A percentile compares a stretch with the other conserved stretches of the same genome.
These are phyloP conservation scores for Calameuta filiformis DNA, from an alignment of 2,888 invertebrate genomes.

Conservation along the genomic window DNA sequence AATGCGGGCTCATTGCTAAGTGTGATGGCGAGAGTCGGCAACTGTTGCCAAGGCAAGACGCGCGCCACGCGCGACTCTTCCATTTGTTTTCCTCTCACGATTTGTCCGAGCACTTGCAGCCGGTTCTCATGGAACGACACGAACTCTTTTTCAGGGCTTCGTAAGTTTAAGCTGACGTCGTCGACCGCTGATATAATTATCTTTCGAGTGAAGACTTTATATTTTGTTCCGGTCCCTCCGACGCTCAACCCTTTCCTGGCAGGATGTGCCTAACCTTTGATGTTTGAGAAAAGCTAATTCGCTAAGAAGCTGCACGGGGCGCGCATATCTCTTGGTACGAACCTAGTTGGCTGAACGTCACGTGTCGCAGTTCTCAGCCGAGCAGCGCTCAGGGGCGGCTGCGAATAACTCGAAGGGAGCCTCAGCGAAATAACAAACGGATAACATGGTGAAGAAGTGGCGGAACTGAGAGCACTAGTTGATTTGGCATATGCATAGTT, in stretches of 20 bases:
- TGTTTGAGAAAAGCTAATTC: constrained; percentile 44
- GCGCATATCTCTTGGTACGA: too few species aligned
- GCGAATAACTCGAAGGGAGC: too few species aligned
- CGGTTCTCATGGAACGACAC: too few species aligned
- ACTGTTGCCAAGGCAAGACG: constrained; percentile 14
- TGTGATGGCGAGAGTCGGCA: constrained; percentile 38
- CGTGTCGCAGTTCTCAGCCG: too few species aligned
- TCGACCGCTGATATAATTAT: constrained; percentile 14
- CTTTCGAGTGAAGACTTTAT: constrained; percentile 25
- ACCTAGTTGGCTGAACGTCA: too few species aligned
- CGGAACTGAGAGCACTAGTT: too few species aligned
- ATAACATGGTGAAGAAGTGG: too few species aligned
- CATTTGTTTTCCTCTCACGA: constrained; percentile 30
- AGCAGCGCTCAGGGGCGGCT: too few species aligned
- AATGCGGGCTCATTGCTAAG: constrained; percentile 57
- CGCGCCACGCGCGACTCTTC: constrained; percentile 40
- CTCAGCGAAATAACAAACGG: too few species aligned
- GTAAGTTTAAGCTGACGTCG: too few species aligned
- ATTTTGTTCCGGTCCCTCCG: constrained; percentile 22
- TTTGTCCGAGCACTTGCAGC: background rate
- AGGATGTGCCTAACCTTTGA: constrained; percentile 33
- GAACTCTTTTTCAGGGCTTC: background rate
- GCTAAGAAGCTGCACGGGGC: constrained; percentile 36
- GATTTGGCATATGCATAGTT: too few species aligned
- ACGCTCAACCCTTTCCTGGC: background rate